These are phyloP conservation scores for Cryptocheilus praepositus DNA, from an alignment of 2,888 invertebrate species.

Conservation along the genomic window DNA sequence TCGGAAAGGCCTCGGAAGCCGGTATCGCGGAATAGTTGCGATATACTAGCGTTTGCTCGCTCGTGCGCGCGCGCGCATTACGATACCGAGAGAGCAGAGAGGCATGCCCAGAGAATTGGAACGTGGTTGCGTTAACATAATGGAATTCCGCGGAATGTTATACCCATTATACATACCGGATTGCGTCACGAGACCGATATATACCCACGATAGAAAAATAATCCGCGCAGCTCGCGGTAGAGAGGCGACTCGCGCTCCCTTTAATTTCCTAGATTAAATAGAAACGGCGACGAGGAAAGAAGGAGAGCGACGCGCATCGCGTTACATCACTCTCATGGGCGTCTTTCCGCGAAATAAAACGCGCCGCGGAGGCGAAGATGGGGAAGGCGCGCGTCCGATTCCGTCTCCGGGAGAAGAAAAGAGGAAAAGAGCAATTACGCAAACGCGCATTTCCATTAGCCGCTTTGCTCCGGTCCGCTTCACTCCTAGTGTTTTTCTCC, in stretches of 20 bases:
- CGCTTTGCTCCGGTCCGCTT: no score
- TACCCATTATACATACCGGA: conserved; percentile 61
- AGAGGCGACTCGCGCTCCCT: conserved; percentile 22
- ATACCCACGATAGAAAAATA: conserved; percentile 18
- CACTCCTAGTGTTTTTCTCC: no score
- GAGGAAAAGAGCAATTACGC: no score
- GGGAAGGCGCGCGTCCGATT: no score
- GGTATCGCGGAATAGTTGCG: conserved; percentile 52
- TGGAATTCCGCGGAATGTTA: conserved; percentile 65
- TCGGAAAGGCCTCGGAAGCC: conserved; percentile 52
- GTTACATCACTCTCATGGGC: no score
- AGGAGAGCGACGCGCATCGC: no score
- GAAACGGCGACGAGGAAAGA: conserved; percentile 14
- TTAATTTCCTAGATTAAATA: conserved; percentile 46
- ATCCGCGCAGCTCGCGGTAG: conserved; percentile 13
- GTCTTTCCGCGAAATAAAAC: no score
- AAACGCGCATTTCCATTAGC: no score
- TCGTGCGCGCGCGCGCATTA: conserved; percentile 25
- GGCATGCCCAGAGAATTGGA: conserved; percentile 57
- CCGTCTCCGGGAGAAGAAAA: no score
- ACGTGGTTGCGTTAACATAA: conserved; percentile 64
- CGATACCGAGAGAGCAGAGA: conserved; percentile 7
- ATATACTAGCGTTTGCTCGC: conserved; percentile 49
- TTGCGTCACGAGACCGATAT: conserved; percentile 52
- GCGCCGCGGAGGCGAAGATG: no score